Evolutionary conservation across 2,113 vertebrate species (phyloP).

Genomic region (Crocuta crocuta): DNA sequence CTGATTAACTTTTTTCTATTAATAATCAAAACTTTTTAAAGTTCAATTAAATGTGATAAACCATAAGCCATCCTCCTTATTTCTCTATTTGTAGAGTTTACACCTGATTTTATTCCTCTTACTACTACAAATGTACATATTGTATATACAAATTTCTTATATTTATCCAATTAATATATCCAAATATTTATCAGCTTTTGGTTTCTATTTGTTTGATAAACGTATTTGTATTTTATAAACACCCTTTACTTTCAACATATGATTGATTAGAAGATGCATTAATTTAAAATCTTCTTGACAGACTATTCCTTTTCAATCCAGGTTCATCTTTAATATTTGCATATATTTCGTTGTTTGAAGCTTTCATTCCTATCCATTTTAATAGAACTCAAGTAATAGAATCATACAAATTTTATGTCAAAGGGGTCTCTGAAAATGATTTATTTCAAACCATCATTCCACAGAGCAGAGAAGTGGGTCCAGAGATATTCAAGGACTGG

Average conservation of each 20-base stretch:
- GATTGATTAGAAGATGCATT: background rate
- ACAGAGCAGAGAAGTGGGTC: background rate
- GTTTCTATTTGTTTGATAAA: background rate
- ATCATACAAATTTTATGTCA: background rate
- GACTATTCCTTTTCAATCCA: background rate
- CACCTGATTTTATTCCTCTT: background rate
- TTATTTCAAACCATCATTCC: background rate
- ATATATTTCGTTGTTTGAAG: background rate
- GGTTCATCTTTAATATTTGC: slow-evolving; percentile 4
- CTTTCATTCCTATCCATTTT: background rate
- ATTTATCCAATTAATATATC: background rate
- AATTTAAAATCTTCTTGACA: slow-evolving; percentile 20
- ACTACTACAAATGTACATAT: background rate
- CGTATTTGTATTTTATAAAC: background rate
- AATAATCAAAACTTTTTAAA: background rate
- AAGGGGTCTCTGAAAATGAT: background rate
- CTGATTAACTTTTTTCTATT: background rate
- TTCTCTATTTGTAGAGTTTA: background rate
- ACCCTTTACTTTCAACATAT: background rate
- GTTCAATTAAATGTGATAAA: background rate
- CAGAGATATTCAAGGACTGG: background rate
- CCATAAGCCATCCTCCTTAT: background rate
- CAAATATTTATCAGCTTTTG: background rate
- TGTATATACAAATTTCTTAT: background rate
- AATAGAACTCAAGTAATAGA: background rate